Conservation (phyloP, 2,888 invertebrate genomes). For the Silvanus unidentatus region DNA sequence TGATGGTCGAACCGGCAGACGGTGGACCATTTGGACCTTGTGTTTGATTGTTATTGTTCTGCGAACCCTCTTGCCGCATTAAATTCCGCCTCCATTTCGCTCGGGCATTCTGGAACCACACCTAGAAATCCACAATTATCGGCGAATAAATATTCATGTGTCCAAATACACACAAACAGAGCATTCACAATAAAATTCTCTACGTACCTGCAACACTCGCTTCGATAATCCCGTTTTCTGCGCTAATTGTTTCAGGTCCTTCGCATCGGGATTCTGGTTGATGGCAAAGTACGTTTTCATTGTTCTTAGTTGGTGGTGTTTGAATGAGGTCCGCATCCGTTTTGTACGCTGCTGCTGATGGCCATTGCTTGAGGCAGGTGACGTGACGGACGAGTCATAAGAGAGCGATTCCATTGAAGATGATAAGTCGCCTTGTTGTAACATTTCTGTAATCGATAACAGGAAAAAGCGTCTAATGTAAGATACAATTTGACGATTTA, state of each 20-base stretch:
- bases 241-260: constrained; percentile 95
- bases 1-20: constrained; percentile 41
- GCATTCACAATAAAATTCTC: too few species aligned
- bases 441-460: constrained; percentile 55
- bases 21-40: constrained; percentile 37
- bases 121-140: constrained; percentile 52
- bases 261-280: constrained; percentile 99
- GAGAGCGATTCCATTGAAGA: constrained; percentile 73
- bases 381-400: constrained; percentile 68
- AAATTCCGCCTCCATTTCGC: constrained; percentile 96
- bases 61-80: constrained; percentile 72
- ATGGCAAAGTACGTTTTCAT: constrained; percentile 99
- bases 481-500: too few species aligned
- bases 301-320: constrained; percentile 95
- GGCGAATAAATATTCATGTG: not conserved
- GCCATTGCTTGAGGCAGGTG: constrained; percentile 59
- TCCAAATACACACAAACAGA: not conserved
- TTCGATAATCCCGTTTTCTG: constrained; percentile 98
- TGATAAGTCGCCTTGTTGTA: constrained; percentile 67
- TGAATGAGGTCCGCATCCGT: constrained; percentile 97
- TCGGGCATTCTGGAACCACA: constrained; percentile 99
- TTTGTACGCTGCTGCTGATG: constrained; percentile 69
- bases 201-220: constrained; percentile 86
- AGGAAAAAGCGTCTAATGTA: constrained; percentile 3
- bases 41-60: constrained; percentile 30